These are phyloP conservation scores for Hylaeus anthracinus DNA, from an alignment of 1,140 invertebrate species.

Conservation along the genomic window DNA sequence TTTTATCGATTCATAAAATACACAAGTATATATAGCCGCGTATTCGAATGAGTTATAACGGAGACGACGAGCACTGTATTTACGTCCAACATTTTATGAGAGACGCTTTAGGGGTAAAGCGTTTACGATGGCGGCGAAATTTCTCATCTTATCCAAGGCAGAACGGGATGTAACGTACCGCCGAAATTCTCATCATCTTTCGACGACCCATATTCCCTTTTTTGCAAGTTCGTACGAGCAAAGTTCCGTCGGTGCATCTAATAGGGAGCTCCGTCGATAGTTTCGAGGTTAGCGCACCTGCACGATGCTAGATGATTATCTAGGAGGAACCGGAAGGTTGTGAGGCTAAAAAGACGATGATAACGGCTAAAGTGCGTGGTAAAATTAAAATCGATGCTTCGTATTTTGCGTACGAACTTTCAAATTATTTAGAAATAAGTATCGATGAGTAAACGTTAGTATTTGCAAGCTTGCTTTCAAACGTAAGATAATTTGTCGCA, in stretches of 20 bases:
- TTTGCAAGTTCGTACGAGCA: not conserved
- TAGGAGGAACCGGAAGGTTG: not conserved
- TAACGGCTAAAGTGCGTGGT: too few species aligned
- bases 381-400: too few species aligned
- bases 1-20: conserved; percentile 32
- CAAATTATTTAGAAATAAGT: too few species aligned
- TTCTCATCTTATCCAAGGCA: conserved; percentile 6
- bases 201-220: conserved; percentile 21
- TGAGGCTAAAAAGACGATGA: not conserved
- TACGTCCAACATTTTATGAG: not conserved
- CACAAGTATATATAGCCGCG: not conserved
- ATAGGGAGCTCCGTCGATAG: not conserved
- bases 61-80: not conserved
- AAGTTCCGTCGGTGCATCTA: not conserved
- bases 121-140: conserved; percentile 28
- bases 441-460: too few species aligned
- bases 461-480: too few species aligned
- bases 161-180: not conserved
- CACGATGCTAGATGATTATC: not conserved
- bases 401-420: too few species aligned
- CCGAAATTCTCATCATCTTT: conserved; percentile 28
- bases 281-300: not conserved
- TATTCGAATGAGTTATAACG: not conserved
- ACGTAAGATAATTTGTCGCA: too few species aligned
- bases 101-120: conserved; percentile 5